Evolutionary conservation across 2,113 vertebrate species (phyloP), one percentile per base, ranked within the genome.

Genomic region (Aleadryas rufinucha): DNA sequence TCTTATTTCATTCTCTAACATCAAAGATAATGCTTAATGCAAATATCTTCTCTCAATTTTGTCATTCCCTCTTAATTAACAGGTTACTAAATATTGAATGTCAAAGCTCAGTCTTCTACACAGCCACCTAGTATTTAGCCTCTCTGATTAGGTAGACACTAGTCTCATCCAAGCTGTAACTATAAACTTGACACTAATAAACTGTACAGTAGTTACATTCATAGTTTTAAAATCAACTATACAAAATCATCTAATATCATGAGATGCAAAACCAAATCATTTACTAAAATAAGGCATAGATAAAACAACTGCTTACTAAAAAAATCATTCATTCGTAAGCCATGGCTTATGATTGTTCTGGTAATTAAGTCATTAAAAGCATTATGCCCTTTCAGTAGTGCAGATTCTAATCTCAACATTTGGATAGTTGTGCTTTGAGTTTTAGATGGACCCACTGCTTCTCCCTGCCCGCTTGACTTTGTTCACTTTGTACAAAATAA

Each of bases 401-500:
- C 10, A 64, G 30, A 52, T 68, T 89, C 23, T 70, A 63, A 41
- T 66, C 16, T 63, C 27, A 37, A 9, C 1, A 23, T 90, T 17
- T 50, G 10, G 19, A 39, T 11, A 56, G 21, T 3, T 86, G 24
- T 54, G 4, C 5, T 85, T 45, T 45, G 23, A 53, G 4, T 41
- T 75, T 87, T 65, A 54, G 4, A 15, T 21, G 11, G 24, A 47
- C 3, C 1, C 3, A 13, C 39, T 63, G 28, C 8, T 82, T 78
- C 9, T 45, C 14, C 21, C n/a, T 72, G 3, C 13, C 1, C 1
- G 2, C 3, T 78, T 44, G 7, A 7, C 12, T 78, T 7, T 65
- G 1, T 63, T 79, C 79, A 63, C 26, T 60, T 63, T 47, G 24
- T 33, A 31, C 9, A 76, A 88, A 79, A 50, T 45, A 66, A 42